These are phyloP conservation scores for Salticus scenicus DNA, from an alignment of 2,888 invertebrate species.

Conservation along the genomic window DNA sequence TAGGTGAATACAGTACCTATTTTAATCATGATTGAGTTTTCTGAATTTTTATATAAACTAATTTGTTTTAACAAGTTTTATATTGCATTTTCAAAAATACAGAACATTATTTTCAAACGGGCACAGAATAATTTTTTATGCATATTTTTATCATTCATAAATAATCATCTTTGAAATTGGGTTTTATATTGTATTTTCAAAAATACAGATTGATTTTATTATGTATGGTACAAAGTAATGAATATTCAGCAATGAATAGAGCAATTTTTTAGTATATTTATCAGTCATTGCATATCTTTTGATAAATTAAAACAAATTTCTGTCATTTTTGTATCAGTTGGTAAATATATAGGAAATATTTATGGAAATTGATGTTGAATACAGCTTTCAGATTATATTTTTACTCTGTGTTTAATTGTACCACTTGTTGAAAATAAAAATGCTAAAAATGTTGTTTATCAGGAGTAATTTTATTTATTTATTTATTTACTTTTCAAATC, in stretches of 20 bases:
- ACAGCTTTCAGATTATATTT: constrained; percentile 10
- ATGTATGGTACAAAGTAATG: too few relatives aligned
- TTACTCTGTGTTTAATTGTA: constrained; percentile 4
- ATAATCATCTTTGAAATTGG: too few relatives aligned
- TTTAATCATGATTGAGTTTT: not conserved
- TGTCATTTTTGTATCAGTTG: not conserved
- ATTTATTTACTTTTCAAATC: too few relatives aligned
- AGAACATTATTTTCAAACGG: too few relatives aligned
- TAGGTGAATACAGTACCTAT: constrained; percentile 5
- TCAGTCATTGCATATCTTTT: not conserved
- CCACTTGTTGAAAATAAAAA: constrained; percentile 2
- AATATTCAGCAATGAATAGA: too few relatives aligned
- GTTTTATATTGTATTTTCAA: too few relatives aligned
- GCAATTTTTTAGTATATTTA: not conserved
- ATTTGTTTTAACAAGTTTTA: not conserved
- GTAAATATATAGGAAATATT: not conserved
- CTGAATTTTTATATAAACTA: not conserved
- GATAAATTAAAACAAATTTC: not conserved
- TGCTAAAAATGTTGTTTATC: not conserved
- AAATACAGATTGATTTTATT: too few relatives aligned
- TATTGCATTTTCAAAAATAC: constrained; percentile 2
- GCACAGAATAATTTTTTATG: too few relatives aligned
- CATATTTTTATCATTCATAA: too few relatives aligned
- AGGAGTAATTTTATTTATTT: not conserved
- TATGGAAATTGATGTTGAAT: constrained; percentile 10